phyloP scores from a whole-genome alignment of 2,797 vertebrate genomes.

The Pantherophis alleghaniensis region DNA sequence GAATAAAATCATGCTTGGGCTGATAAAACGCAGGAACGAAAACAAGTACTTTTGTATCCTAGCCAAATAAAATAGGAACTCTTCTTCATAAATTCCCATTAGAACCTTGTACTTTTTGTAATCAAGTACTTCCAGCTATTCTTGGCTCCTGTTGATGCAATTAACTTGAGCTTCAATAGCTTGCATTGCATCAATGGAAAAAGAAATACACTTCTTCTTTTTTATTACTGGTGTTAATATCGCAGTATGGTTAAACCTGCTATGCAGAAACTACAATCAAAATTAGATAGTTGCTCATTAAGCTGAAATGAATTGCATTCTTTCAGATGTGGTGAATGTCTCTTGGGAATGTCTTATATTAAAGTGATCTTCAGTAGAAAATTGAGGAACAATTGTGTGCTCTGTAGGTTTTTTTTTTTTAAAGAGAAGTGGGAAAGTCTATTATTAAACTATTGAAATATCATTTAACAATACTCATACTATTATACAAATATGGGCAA shows the following conservation, averaged over 20 bases:
- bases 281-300: conserved; percentile 28
- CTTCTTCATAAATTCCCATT: conserved; percentile 45
- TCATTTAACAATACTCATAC: neutral
- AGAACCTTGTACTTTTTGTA: conserved; percentile 33
- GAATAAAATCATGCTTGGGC: neutral
- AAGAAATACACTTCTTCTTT: conserved; percentile 30
- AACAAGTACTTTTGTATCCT: conserved; percentile 35
- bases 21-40: conserved; percentile 38
- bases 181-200: neutral
- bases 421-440: neutral
- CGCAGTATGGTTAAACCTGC: conserved; percentile 36
- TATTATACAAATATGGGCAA: neutral
- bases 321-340: neutral
- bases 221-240: conserved; percentile 36
- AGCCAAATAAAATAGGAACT: conserved; percentile 25
- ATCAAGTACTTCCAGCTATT: conserved; percentile 40
- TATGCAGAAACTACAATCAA: conserved; percentile 15
- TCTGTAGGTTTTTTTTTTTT: neutral
- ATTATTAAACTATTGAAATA: neutral
- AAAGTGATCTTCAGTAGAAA: conserved; percentile 23
- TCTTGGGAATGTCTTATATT: neutral
- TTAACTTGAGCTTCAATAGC: conserved; percentile 48
- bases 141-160: conserved; percentile 22
- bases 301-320: neutral
- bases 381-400: neutral